Base-by-base conservation (phyloP, 2,888 invertebrate species). In the Anticlea derivata region DNA sequence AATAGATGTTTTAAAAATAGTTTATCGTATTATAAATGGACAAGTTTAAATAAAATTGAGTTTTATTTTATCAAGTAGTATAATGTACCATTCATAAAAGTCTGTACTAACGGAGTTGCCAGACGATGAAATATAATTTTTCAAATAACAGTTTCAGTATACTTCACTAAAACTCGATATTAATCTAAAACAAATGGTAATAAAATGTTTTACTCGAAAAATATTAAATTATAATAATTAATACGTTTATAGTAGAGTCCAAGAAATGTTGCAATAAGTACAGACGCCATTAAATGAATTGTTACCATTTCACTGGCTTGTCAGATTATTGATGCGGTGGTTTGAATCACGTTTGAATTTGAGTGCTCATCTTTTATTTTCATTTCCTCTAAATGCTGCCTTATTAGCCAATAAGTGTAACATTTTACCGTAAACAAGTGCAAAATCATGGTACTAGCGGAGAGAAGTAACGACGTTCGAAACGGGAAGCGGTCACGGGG, bases 401-500 rank as follows among this genome's bases (percentile, higher is more conserved):
- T 40, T 53, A 44, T 11, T 52, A 53, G 53, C 50, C 47, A 45
- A 38, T 58, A 60, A 63, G 63, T 68, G 55, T 61, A 51, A 53
- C 43, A 66, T 66, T 63, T 63, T 68, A 66, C 72, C 74, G 70
- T 61, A 68, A 64, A 58, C 58, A 61, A 75, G 77, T 78, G 76
- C 51, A 55, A 60, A 73, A 93, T 89, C 82, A 97, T 97, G 97
- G 97, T 97, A 80, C 92, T 97, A 83, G 96, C 96, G 23, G 97
- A 97, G 83, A 94, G 96, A 91, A 96, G 95, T 90, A 93, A 92
- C 69, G 96, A 97, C 82, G 94, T 95, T 73, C 93, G 96, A 77
- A 96, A 96, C 90, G 97, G 97, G 64, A 94, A 96, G 75, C 94
- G 97, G 86, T 97, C 97, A 70, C 93, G 96, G 82, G 97, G 97